Evolutionary conservation across 2,888 invertebrate species (phyloP).

Genomic region (Limnephilus auricula): DNA sequence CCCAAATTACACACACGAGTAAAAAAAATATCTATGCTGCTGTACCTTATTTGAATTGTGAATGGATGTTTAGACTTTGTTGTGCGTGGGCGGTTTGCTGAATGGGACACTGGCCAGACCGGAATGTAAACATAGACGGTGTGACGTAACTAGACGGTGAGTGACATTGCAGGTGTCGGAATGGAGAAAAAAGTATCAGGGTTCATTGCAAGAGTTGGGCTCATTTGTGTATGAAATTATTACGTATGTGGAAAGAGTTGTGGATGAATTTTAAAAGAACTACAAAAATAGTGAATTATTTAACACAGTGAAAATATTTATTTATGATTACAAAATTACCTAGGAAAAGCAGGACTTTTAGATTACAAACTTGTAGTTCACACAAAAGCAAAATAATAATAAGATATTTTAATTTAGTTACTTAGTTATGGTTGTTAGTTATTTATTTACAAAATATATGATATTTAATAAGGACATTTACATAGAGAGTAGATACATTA

Average conservation of each 20-base stretch:
- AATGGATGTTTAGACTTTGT: neutral
- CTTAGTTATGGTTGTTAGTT: too few relatives aligned
- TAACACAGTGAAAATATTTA: neutral
- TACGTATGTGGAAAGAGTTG: neutral
- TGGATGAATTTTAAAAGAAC: neutral
- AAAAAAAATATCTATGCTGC: neutral
- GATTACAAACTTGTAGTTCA: too few relatives aligned
- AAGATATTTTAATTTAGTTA: too few relatives aligned
- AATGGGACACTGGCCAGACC: neutral
- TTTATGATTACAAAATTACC: too few relatives aligned
- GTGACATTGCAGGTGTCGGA: conserved; percentile 39
- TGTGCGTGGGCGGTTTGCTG: neutral
- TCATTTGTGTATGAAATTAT: neutral
- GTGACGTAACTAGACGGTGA: conserved; percentile 41
- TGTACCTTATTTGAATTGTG: neutral
- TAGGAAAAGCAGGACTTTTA: too few relatives aligned
- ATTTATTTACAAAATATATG: too few relatives aligned
- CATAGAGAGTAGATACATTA: too few relatives aligned
- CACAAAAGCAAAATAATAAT: too few relatives aligned
- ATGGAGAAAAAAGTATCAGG: neutral
- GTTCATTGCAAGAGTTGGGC: neutral
- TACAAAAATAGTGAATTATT: neutral
- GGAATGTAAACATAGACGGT: conserved; percentile 38
- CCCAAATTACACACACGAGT: neutral
- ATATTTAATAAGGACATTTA: too few relatives aligned